Evolutionary conservation across 2,797 vertebrate genomes (phyloP).

Genomic region (Hirundo rustica): DNA sequence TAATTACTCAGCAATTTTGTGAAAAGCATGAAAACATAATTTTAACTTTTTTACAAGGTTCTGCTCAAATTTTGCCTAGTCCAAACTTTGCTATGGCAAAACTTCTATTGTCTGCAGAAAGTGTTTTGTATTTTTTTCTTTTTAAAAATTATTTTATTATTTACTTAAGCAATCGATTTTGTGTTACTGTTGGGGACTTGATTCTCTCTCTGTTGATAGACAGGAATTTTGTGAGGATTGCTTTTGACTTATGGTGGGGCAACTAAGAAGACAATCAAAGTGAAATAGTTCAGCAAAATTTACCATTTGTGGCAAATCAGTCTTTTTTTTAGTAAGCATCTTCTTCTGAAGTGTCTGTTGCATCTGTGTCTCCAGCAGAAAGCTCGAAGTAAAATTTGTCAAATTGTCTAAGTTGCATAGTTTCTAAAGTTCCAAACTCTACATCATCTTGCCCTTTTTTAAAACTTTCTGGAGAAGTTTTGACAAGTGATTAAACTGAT

Average conservation of each 20-base stretch:
- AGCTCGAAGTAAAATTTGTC: neutral
- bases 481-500: conserved; percentile 18
- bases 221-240: neutral
- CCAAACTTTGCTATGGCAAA: neutral
- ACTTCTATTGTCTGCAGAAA: neutral
- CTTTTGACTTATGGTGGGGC: neutral
- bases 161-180: neutral
- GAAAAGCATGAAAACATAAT: neutral
- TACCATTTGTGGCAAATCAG: neutral
- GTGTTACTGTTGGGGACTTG: neutral
- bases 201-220: neutral
- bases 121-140: too few species aligned
- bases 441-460: neutral
- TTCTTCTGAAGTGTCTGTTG: neutral
- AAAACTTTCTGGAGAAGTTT: neutral
- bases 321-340: neutral
- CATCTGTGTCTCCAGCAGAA: neutral
- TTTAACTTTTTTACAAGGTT: neutral
- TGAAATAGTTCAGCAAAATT: neutral
- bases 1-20: neutral
- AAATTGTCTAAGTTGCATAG: neutral
- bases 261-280: neutral
- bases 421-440: neutral
- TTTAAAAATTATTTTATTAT: neutral
- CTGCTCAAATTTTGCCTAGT: neutral